A percentile compares a stretch with the other conserved stretches of the same genome.
phyloP scores from a whole-genome alignment of 2,888 invertebrate genomes.

The Cacoxenus indagator region DNA sequence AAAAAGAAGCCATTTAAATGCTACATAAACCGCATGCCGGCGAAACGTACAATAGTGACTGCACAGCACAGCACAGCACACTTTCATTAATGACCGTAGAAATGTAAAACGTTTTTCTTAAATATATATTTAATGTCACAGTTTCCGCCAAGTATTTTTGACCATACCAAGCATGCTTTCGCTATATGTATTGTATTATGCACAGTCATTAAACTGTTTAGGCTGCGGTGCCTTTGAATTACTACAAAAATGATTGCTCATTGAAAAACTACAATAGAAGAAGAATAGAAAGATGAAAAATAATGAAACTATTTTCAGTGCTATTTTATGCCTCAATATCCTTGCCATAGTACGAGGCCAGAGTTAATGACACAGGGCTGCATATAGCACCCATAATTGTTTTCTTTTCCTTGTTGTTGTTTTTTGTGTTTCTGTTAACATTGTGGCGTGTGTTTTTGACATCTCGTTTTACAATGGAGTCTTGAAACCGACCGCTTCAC shows the following conservation, averaged over 20 bases:
- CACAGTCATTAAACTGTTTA: background rate
- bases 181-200: background rate
- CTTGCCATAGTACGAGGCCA: conserved; percentile 14
- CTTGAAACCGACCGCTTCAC: too few relatives aligned
- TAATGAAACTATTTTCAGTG: conserved; percentile 2
- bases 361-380: background rate
- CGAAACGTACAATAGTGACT: too few relatives aligned
- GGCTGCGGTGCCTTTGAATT: conserved; percentile 14
- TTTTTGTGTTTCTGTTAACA: too few relatives aligned
- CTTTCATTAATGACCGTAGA: too few relatives aligned
- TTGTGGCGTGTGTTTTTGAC: conserved; percentile 51
- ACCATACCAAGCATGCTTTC: background rate
- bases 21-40: too few relatives aligned
- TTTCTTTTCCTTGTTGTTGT: conserved; percentile 32
- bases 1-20: too few relatives aligned
- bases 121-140: too few relatives aligned
- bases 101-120: too few relatives aligned
- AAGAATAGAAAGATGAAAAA: conserved; percentile 33
- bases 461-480: conserved; percentile 32
- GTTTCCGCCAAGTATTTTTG: background rate
- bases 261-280: conserved; percentile 54
- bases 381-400: conserved; percentile 14
- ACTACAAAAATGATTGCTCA: conserved; percentile 55
- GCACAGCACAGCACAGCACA: too few relatives aligned
- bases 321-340: background rate